Percentiles rank a stretch among this genome's conserved stretches.
Conservation (phyloP, 37 sponge, comb jelly and placozoan genomes). For the Corticium candelabrum region DNA sequence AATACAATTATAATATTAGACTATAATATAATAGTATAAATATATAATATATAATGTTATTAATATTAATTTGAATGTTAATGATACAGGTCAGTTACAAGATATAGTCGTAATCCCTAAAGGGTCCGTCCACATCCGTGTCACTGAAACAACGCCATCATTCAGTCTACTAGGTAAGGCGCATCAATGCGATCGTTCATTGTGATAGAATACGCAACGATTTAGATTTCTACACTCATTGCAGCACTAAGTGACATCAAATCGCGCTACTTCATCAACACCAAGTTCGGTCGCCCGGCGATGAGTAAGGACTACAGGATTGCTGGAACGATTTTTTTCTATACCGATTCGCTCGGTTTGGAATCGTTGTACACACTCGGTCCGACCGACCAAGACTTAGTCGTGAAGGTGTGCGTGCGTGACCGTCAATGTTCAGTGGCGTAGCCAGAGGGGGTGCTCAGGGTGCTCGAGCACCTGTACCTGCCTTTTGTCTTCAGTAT, state of each 20-base stretch:
- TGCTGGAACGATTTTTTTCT: background rate
- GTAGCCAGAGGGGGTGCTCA: no score
- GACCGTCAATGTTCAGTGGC: no score
- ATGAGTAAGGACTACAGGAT: background rate
- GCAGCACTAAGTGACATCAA: background rate
- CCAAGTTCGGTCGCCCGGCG: no score
- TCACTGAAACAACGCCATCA: background rate
- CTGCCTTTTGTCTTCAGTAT: no score
- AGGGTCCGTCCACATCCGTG: background rate
- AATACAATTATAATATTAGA: no score
- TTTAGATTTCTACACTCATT: background rate
- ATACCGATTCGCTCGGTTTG: background rate
- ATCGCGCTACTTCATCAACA: background rate
- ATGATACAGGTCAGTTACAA: no score
- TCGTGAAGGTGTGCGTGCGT: background rate
- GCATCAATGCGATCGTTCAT: background rate
- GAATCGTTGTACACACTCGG: background rate
- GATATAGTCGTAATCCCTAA: background rate
- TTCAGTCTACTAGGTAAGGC: background rate
- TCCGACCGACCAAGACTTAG: background rate
- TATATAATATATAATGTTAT: no score
- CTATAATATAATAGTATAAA: no score
- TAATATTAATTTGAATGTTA: no score
- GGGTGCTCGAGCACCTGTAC: no score
- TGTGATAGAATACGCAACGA: background rate